These are phyloP conservation scores for Galemys pyrenaicus DNA, from an alignment of 2,113 vertebrate genomes.

Conservation along the genomic window DNA sequence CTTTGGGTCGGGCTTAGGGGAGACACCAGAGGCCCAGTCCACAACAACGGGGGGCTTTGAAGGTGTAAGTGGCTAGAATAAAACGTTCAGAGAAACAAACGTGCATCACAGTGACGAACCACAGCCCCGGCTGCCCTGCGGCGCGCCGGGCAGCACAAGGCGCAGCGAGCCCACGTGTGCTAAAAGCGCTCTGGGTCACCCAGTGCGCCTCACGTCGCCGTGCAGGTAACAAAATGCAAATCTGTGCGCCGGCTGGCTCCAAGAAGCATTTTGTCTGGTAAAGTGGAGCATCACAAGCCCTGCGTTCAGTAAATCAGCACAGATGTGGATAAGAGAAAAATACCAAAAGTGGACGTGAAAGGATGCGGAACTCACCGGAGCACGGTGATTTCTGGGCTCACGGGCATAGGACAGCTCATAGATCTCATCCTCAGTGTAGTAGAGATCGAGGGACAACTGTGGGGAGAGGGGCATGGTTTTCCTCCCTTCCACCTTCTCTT, in stretches of 20 bases:
- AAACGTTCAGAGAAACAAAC: constrained; percentile 54
- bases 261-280: no score
- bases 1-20: constrained; percentile 95
- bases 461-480: not conserved
- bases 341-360: no score
- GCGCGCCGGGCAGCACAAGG: not conserved
- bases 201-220: no score
- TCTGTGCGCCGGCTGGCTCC: no score
- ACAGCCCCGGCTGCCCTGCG: not conserved
- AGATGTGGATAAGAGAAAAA: no score
- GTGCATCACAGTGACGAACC: not conserved
- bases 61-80: constrained; percentile 92
- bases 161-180: not conserved
- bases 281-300: no score
- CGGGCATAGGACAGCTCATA: constrained; percentile 96
- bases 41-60: constrained; percentile 93
- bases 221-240: no score
- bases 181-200: no score
- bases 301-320: no score
- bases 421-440: constrained; percentile 97
- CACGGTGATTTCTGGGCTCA: constrained; percentile 93
- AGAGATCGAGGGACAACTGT: constrained; percentile 96
- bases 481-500: no score
- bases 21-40: constrained; percentile 95
- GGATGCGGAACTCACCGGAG: constrained; percentile 92